Conservation (phyloP, 2,888 invertebrate genomes). For the Eupeodes luniger region DNA sequence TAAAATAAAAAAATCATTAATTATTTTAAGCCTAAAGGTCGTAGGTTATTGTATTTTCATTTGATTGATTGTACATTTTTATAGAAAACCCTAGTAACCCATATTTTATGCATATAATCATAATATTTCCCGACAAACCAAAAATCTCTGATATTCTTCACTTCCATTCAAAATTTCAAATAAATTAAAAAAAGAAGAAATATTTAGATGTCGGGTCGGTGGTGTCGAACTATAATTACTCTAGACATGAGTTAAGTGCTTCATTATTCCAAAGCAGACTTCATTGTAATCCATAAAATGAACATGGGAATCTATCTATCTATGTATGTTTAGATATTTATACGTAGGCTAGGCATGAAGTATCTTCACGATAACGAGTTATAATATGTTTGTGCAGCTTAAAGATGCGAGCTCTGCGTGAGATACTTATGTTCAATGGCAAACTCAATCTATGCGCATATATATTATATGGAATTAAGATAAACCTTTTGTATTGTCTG, state of each 20-base stretch:
- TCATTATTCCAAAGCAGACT: background rate
- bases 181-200: constrained; percentile 37
- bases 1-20: background rate
- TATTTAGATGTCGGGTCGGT: no score
- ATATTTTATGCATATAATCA: background rate
- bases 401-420: constrained; percentile 20
- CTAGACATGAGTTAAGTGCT: constrained; percentile 27
- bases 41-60: background rate
- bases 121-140: background rate
- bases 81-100: background rate
- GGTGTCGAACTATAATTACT: constrained; percentile 57
- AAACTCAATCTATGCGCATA: background rate
- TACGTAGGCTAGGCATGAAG: background rate
- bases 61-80: background rate
- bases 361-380: background rate
- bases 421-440: constrained; percentile 7
- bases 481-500: constrained; percentile 9
- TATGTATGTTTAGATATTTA: no score
- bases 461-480: background rate
- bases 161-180: background rate
- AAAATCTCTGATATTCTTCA: background rate
- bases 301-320: background rate
- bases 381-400: background rate
- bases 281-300: background rate
- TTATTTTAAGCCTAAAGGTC: background rate